Evolutionary conservation across 2,797 vertebrate species (phyloP).

Genomic region (Megaceryle alcyon): DNA sequence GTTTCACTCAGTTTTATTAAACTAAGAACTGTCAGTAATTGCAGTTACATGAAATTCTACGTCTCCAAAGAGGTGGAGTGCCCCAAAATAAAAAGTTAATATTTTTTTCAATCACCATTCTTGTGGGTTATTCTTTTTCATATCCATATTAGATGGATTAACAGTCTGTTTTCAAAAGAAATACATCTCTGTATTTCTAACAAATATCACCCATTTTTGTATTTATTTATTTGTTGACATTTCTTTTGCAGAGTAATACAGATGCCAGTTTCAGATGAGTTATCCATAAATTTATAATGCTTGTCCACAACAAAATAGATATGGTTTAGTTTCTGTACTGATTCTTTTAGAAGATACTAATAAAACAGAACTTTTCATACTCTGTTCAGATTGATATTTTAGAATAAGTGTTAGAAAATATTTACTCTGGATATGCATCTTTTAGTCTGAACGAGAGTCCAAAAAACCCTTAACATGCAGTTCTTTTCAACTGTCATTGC

Average conservation of each 20-base stretch:
- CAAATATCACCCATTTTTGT: background rate
- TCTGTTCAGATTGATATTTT: background rate
- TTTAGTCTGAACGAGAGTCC: background rate
- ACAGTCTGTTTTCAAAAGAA: background rate
- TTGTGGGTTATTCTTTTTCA: background rate
- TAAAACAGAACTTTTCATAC: background rate
- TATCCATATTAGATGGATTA: background rate
- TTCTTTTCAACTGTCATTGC: background rate
- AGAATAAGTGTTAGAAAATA: background rate
- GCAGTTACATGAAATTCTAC: background rate
- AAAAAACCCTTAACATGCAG: background rate
- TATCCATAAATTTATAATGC: background rate
- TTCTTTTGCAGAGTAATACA: background rate
- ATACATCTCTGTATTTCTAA: background rate
- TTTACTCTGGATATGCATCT: background rate
- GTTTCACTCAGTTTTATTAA: background rate
- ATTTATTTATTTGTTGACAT: background rate
- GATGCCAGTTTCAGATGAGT: background rate
- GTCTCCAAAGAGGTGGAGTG: background rate
- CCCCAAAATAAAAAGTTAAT: background rate
- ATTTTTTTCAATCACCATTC: background rate
- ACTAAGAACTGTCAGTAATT: background rate
- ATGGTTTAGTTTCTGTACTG: background rate
- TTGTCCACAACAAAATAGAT: background rate
- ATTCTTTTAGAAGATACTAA: background rate